Conservation (phyloP, 2,113 vertebrate genomes). For the Actenoides lindsayi region DNA sequence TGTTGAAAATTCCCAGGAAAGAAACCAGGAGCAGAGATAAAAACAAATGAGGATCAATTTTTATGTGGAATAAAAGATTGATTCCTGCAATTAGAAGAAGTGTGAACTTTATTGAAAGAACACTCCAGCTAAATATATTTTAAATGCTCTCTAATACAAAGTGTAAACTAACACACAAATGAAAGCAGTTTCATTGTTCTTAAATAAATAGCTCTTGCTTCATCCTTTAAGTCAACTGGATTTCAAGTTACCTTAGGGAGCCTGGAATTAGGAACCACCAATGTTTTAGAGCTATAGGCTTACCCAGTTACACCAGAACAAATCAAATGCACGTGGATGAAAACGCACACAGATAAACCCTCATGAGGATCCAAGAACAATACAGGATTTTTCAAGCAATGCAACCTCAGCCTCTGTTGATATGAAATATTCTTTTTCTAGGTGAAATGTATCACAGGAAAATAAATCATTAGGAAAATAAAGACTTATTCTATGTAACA, state of each 20-base stretch:
- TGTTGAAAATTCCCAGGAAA: background rate
- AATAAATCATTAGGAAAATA: slow-evolving; percentile 43
- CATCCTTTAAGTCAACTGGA: slow-evolving; percentile 22
- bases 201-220: slow-evolving; percentile 12
- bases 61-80: background rate
- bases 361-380: background rate
- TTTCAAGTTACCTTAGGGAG: slow-evolving; percentile 10
- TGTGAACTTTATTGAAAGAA: background rate
- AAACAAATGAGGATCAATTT: background rate
- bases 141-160: background rate
- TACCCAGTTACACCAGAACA: background rate
- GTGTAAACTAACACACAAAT: background rate
- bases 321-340: background rate
- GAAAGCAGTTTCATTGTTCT: background rate
- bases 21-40: background rate
- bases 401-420: background rate
- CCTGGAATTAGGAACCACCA: background rate
- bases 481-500: slow-evolving; percentile 1
- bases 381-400: background rate
- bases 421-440: slow-evolving; percentile 5
- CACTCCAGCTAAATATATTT: background rate
- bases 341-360: background rate
- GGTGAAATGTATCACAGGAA: background rate
- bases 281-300: background rate
- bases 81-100: background rate